Evolutionary conservation across 2,888 invertebrate genomes (phyloP), one percentile per base, ranked within the genome.

Genomic region (Tineola bisselliella): DNA sequence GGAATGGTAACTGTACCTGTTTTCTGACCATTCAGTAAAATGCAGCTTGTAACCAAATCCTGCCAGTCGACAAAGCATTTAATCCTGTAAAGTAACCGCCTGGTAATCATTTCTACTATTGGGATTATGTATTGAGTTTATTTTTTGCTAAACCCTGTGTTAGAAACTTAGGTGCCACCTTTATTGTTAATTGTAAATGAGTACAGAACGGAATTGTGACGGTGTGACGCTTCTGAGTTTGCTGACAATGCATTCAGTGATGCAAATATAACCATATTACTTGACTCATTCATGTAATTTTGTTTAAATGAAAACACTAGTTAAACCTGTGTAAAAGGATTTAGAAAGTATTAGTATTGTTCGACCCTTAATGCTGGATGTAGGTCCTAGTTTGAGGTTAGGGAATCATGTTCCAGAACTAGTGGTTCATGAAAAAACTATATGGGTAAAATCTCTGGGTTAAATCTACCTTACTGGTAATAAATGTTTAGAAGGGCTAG

Each of bases 1-100:
- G 48, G 48, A 15, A 12, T 38, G 48, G 73, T 83, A 84, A 86
- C 84, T 79, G 84, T 86, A 82, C 77, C 79, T 81, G 76, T 70
- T 65, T 67, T 69, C 70, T 70, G 71, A 71, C 73, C 75, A 74
- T 80, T 78, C 71, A 74, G 73, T 71, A 68, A 25, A 31, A 31
- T 68, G 67, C 68, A 63, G 67, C 69, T 68, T 68, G 65, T 65
- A 66, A 67, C 67, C 64, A 66, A 66, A 65, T 67, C 65, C 64
- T 54, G 25, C 54, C n/a, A 15, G 33, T 15, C n/a, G 19, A 58
- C 58, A 58, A 58, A 6, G 33, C 13, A 8, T 58, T 33, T 58
- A 58, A 58, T 58, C 58, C 33, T 17, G 13, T 17, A 58, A 58
- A 58, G 58, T 33, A 33, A 58, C 58, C 58, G 58, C 31, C 33